Evolutionary conservation across 2,888 invertebrate genomes (phyloP).

Genomic region (Andrena chrysosceles): DNA sequence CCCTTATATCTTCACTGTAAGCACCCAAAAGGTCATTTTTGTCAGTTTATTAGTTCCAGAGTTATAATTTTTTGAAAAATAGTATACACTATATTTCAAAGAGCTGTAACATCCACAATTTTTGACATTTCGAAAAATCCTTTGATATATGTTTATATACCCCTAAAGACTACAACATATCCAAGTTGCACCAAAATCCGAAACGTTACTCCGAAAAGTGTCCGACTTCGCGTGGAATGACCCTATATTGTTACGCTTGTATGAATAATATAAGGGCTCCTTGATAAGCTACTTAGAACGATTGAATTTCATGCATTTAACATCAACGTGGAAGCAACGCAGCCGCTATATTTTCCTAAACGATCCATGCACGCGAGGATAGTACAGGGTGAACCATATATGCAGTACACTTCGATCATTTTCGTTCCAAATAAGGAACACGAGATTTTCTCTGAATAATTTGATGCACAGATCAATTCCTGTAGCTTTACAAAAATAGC

Average conservation of each 20-base stretch:
- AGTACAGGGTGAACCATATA: background rate
- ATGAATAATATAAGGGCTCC: background rate
- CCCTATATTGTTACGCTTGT: background rate
- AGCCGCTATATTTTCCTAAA: background rate
- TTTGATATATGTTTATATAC: too few relatives aligned
- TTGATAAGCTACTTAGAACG: slow-evolving; percentile 12
- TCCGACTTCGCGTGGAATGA: too few relatives aligned
- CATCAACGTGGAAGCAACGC: background rate
- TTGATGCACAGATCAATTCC: background rate
- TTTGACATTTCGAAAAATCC: too few relatives aligned
- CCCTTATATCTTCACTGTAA: too few relatives aligned
- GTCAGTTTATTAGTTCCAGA: too few relatives aligned
- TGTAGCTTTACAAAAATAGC: background rate
- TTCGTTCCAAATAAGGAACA: background rate
- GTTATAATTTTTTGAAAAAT: too few relatives aligned
- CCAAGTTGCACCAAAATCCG: too few relatives aligned
- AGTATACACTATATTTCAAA: too few relatives aligned
- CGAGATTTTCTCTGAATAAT: background rate
- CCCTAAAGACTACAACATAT: too few relatives aligned
- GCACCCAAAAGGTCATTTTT: too few relatives aligned
- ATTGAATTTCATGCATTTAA: slow-evolving; percentile 24
- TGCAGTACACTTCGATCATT: background rate
- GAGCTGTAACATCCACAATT: too few relatives aligned
- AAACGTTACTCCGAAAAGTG: too few relatives aligned
- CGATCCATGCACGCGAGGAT: background rate